These are phyloP conservation scores for Zoanthus sociatus DNA, from an alignment of 92 coral and sea anemone species.

Conservation along the genomic window DNA sequence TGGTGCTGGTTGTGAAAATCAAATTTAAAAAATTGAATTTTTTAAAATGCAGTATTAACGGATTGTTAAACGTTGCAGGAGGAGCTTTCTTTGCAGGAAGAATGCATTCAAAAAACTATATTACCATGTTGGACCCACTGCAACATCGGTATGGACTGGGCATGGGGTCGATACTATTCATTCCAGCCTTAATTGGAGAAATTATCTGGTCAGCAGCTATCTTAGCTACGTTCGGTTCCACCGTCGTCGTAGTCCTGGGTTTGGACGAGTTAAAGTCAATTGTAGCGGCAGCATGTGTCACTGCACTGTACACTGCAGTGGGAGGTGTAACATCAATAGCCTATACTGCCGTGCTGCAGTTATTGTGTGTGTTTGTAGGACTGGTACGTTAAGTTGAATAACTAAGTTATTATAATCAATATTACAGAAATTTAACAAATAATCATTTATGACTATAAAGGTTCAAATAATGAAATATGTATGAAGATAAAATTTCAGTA, in stretches of 20 bases:
- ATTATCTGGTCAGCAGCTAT: conserved; percentile 62
- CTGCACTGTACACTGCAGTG: conserved; percentile 51
- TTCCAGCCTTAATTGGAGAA: conserved; percentile 63
- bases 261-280: conserved; percentile 46
- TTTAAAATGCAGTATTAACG: background rate
- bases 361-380: conserved; percentile 53
- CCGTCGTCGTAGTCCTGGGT: conserved; percentile 54
- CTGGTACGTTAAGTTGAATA: conserved; percentile 35
- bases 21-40: background rate
- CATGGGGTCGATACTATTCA: conserved; percentile 55
- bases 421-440: too few species aligned
- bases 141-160: conserved; percentile 51
- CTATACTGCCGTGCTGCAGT: conserved; percentile 55
- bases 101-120: conserved; percentile 53
- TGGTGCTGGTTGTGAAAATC: too few species aligned
- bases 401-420: background rate
- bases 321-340: conserved; percentile 56
- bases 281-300: conserved; percentile 36
- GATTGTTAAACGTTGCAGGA: conserved; percentile 13
- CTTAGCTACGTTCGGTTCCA: conserved; percentile 55
- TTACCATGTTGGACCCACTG: conserved; percentile 64
- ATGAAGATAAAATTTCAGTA: too few species aligned
- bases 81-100: conserved; percentile 53
- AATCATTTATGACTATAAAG: too few species aligned
- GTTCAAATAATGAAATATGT: too few species aligned